A percentile compares a stretch with the other conserved stretches of the same genome.
Evolutionary conservation across 2,888 invertebrate genomes (phyloP).

Genomic region (Orchestes rusci): DNA sequence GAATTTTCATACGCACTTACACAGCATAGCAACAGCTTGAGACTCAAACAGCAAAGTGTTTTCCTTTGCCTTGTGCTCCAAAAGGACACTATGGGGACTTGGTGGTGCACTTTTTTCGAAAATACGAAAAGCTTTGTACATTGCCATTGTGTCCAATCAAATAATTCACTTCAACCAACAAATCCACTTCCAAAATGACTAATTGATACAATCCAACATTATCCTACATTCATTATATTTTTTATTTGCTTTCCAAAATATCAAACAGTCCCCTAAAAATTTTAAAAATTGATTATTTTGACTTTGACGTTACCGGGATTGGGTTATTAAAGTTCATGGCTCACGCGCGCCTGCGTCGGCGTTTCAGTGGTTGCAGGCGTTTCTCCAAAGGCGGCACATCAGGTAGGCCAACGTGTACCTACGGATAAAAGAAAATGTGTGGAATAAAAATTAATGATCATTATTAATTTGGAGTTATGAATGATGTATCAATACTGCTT

Average conservation of each 20-base stretch:
- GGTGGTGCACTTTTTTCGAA: conserved; percentile 82
- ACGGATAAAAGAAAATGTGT: no score
- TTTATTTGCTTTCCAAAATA: not conserved
- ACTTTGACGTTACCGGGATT: not conserved
- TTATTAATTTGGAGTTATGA: no score
- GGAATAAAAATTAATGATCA: no score
- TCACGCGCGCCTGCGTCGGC: no score
- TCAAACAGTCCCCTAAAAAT: conserved; percentile 1
- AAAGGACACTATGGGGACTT: conserved; percentile 80
- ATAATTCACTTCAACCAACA: conserved; percentile 6
- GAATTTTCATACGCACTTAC: no score
- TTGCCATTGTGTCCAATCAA: conserved; percentile 63
- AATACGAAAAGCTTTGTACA: conserved; percentile 89
- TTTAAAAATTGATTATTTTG: not conserved
- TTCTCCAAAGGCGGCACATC: no score
- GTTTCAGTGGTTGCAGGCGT: no score
- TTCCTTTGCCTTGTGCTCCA: conserved; percentile 83
- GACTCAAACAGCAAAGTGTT: conserved; percentile 88
- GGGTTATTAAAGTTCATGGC: no score
- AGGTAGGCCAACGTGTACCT: no score
- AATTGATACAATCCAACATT: no score
- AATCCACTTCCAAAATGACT: not conserved
- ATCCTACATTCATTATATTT: no score
- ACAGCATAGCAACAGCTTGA: conserved; percentile 79
- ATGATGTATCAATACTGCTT: no score